These are phyloP conservation scores for Globicephala melas DNA, from an alignment of 2,113 vertebrate genomes.

Conservation along the genomic window DNA sequence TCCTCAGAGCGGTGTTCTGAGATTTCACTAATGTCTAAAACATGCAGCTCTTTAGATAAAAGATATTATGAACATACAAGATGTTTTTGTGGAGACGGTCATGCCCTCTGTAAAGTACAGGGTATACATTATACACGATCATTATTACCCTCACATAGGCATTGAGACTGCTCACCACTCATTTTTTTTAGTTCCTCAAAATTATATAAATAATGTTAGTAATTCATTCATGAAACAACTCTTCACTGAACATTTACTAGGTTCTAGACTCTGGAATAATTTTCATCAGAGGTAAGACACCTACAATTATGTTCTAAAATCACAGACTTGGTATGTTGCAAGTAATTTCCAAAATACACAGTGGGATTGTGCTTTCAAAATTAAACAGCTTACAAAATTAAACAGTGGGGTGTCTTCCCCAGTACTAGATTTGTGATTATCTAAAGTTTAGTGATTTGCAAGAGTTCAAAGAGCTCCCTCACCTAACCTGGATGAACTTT, in stretches of 20 bases:
- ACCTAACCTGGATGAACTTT: background rate
- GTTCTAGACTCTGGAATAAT: background rate
- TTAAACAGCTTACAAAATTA: background rate
- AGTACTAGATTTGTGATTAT: constrained; percentile 25
- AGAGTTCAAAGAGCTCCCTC: constrained; percentile 5
- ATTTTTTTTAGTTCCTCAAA: background rate
- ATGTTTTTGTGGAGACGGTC: constrained; percentile 9
- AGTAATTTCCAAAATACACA: constrained; percentile 23
- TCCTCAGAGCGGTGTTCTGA: background rate
- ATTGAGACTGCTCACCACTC: background rate
- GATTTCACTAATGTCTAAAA: constrained; percentile 12
- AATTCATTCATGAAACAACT: background rate
- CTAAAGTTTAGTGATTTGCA: background rate
- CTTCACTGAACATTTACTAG: background rate
- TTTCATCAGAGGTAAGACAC: constrained; percentile 10
- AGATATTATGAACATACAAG: background rate
- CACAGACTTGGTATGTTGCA: background rate
- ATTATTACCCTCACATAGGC: background rate
- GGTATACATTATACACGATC: background rate
- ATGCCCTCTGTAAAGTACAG: background rate
- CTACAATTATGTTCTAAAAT: constrained; percentile 6
- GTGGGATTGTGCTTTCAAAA: constrained; percentile 1
- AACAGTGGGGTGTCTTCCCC: background rate
- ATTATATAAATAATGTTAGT: background rate
- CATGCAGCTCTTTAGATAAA: constrained; percentile 40